Evolutionary conservation across 2,888 invertebrate genomes (phyloP), one percentile per base, ranked within the genome.

Genomic region (Epistrophella euchroma): DNA sequence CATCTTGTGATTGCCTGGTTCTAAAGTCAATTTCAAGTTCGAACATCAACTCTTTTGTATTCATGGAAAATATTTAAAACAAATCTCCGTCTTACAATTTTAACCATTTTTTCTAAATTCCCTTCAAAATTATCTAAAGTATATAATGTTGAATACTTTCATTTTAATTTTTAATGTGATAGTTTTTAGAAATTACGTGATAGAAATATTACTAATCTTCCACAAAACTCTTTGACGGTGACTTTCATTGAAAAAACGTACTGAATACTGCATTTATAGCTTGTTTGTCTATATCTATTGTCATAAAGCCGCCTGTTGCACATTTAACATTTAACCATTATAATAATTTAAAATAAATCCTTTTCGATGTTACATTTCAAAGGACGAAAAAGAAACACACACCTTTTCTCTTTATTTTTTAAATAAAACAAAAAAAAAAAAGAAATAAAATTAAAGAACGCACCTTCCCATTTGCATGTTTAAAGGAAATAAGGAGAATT

Each of bases 391-490:
- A 80, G 11, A 72, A 66, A 64, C 43, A 22, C 19, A 45, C 85
- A 85, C 80, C 85, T 85, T 85, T 76, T 47, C 47, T 52, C 9
- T 43, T 43, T 37, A 40, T 22, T 43, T 37, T 50, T 22, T 15
- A 60, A 58, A 19, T 37, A 17, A 13, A 43, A 62, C n/a, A n/a
- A 15, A 43, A 28, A 28, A 2, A 45, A 22, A 32, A 45, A 32
- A 43, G 37, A 60, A 35, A 50, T 37, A 52, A 56, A 64, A 70
- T 58, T 52, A 22, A 56, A 66, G 55, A 86, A 86, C 86, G 28
- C 28, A 82, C 86, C 86, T 82, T 86, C 86, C 82, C 86, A 86
- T 86, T 86, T 86, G 86, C 86, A 86, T 86, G 86, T 78, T 82
- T 74, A 66, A 77, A 35, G 52, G 82, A 77, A 77, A 86, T 77